phyloP scores from a whole-genome alignment of 2,113 vertebrate genomes.

The Bufo bufo region DNA sequence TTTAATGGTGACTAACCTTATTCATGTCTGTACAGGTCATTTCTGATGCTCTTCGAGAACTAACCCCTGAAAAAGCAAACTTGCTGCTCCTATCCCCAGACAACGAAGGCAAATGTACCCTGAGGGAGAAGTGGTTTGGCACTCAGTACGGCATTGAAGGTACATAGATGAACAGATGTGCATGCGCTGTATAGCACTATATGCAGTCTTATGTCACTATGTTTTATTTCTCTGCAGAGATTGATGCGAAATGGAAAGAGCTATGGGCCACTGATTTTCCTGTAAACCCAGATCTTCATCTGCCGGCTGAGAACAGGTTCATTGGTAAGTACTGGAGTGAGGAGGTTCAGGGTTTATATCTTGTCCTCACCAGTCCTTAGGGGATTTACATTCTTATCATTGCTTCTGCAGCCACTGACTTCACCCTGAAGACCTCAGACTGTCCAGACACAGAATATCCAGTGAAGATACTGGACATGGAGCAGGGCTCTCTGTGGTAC shows the following conservation, averaged over 20 bases:
- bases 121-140: conserved; percentile 94
- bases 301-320: conserved; percentile 92
- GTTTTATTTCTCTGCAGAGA: conserved; percentile 71
- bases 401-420: conserved; percentile 84
- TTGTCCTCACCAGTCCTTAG: not conserved
- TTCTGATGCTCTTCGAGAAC: conserved; percentile 80
- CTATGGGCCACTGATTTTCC: conserved; percentile 83
- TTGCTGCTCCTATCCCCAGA: conserved; percentile 90
- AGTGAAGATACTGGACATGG: conserved; percentile 77
- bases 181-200: not conserved
- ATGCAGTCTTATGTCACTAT: not conserved
- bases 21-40: conserved; percentile 77
- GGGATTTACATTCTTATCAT: not conserved
- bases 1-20: not conserved
- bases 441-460: conserved; percentile 88
- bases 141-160: conserved; percentile 93
- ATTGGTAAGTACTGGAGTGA: conserved; percentile 81
- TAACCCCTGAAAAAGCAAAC: conserved; percentile 89
- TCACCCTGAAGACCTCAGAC: conserved; percentile 87
- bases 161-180: conserved; percentile 60
- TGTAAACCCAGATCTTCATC: conserved; percentile 84
- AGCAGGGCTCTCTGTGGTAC: conserved; percentile 91
- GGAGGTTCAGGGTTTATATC: not conserved
- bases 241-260: conserved; percentile 82
- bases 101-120: conserved; percentile 88